Percentiles rank a stretch among this genome's conserved stretches.
phyloP scores from a whole-genome alignment of 2,797 vertebrate genomes.

The Cossypha heuglini region DNA sequence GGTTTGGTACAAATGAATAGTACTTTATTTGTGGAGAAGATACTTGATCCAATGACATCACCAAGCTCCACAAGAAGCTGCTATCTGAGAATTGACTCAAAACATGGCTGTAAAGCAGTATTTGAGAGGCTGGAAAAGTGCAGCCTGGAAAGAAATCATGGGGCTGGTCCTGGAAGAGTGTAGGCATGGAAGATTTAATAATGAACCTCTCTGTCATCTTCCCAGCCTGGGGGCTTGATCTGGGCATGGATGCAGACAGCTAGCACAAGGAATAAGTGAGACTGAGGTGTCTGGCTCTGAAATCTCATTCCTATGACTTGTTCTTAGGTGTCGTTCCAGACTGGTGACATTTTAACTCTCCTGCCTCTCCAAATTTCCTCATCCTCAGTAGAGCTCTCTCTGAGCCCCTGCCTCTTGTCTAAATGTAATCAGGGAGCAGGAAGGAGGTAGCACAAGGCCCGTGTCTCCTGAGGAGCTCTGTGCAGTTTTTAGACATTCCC shows the following conservation, averaged over 20 bases:
- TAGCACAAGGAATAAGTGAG: background rate
- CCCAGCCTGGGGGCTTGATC: background rate
- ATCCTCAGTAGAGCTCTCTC: background rate
- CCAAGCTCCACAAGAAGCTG: background rate
- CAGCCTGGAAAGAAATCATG: background rate
- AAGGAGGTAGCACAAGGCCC: background rate
- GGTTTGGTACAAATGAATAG: background rate
- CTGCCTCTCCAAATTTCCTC: background rate
- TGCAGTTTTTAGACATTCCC: background rate
- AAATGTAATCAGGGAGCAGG: background rate
- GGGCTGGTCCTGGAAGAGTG: background rate
- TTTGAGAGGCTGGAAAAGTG: background rate
- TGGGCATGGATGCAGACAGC: background rate
- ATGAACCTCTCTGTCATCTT: background rate
- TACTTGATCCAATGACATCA: background rate
- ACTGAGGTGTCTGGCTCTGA: background rate
- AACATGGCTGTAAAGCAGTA: background rate
- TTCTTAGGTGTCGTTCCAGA: background rate
- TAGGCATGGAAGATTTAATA: background rate
- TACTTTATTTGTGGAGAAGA: background rate
- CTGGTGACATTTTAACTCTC: background rate
- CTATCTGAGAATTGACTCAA: background rate
- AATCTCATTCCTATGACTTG: fast-evolving
- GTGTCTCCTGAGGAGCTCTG: background rate
- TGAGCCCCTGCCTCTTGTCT: background rate